Evolutionary conservation across 2,888 invertebrate species (phyloP), one percentile per base, ranked within the genome.

Genomic region (Phytoseiulus persimilis): DNA sequence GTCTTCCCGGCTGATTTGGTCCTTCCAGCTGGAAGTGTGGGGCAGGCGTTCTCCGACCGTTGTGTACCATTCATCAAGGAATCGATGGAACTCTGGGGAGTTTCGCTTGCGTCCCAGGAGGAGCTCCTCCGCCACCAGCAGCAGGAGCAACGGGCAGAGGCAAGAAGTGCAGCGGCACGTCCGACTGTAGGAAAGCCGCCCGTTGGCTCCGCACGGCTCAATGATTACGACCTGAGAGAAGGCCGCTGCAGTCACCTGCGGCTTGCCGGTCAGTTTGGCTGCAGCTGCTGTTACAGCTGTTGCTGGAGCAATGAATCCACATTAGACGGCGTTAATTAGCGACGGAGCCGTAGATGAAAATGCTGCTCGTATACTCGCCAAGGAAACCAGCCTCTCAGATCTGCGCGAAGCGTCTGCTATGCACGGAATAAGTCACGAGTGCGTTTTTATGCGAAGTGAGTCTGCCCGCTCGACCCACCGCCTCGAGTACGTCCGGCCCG

Each of bases 41-140:
- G 18, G 65, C 65, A 6, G 18, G 65, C 65, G 65, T 65, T 65
- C 65, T 65, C 65, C 65, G 65, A 23, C 28, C 65, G 65, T 14
- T 65, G 65, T 65, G 65, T 65, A 65, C 65, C 65, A 65, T 65
- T 65, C 65, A 65, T 65, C 65, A 65, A 65, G 65, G 65, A 65
- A 65, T 65, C 65, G 65, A 65, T 65, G 65, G 65, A 65, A 65
- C 65, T 65, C 65, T 23, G 65, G 65, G 65, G 65, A 65, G 2
- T 65, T 39, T 39, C 39, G 65, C 18, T 65, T 6, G 11, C 65
- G 65, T 23, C 65, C 65, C 65, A 65, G 65, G 65, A 65, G 65
- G 11, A 65, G 5, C 39, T 39, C 39, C 39, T 6, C 65, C 65
- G 18, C 18, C 65, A 3, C 18, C 9, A 28, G 28, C 65, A 65